phyloP scores from a whole-genome alignment of 2,888 invertebrate species.

The Ernsta delagoae region DNA sequence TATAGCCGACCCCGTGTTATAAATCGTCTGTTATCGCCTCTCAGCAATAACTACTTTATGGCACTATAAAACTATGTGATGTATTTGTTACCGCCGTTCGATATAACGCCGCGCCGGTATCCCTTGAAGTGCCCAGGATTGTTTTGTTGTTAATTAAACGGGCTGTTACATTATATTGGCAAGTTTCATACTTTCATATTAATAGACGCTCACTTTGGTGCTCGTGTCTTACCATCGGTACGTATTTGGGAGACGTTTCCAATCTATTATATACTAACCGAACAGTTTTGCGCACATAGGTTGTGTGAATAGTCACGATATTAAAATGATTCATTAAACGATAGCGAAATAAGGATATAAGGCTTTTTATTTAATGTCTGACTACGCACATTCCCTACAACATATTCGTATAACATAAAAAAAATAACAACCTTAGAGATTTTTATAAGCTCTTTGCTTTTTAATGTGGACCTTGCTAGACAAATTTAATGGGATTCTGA shows the following conservation, averaged over 20 bases:
- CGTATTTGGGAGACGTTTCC: too few species aligned
- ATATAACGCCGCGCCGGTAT: not conserved
- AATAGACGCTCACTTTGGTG: too few species aligned
- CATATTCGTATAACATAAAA: not conserved
- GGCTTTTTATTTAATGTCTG: not conserved
- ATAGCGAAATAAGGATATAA: too few species aligned
- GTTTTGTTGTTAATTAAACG: too few species aligned
- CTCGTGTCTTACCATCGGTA: too few species aligned
- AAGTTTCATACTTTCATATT: too few species aligned
- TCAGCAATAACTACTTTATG: conserved; percentile 74
- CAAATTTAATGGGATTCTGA: not conserved
- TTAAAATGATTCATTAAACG: too few species aligned
- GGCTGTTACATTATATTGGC: too few species aligned
- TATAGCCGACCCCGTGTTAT: conserved; percentile 58
- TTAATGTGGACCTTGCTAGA: not conserved
- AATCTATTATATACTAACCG: too few species aligned
- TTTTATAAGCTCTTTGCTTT: conserved; percentile 13
- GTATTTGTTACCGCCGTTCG: conserved; percentile 1
- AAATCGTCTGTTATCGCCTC: conserved; percentile 71
- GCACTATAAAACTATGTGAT: conserved; percentile 57
- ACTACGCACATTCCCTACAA: not conserved
- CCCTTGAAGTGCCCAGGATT: not conserved
- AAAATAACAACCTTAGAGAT: conserved; percentile 17
- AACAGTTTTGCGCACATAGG: too few species aligned
- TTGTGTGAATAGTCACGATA: too few species aligned